Conservation (phyloP, 1,140 invertebrate genomes). For the Scaptodrosophila lebanonensis region DNA sequence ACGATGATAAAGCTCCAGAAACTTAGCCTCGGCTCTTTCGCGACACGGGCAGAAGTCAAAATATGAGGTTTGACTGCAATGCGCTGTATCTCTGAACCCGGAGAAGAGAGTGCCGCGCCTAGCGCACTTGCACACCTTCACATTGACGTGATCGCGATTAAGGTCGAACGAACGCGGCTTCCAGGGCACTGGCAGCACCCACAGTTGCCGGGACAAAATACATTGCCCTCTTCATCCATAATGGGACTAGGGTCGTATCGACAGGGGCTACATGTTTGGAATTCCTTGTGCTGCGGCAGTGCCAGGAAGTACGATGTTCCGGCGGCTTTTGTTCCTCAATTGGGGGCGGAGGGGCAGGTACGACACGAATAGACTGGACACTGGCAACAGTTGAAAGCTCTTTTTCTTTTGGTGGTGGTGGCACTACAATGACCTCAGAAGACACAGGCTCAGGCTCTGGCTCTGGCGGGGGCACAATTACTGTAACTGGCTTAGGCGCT, state of each 20-base stretch:
- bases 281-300: constrained; percentile 60
- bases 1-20: constrained; percentile 44
- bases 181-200: constrained; percentile 71
- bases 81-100: constrained; percentile 32
- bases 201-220: constrained; percentile 68
- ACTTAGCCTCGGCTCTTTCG: constrained; percentile 67
- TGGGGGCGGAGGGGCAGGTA: not conserved
- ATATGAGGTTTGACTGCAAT: constrained; percentile 57
- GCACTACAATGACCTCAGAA: too few species aligned
- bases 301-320: constrained; percentile 42
- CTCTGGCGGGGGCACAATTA: not conserved
- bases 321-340: too few species aligned
- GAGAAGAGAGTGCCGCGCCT: constrained; percentile 54
- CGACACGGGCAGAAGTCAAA: constrained; percentile 72
- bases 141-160: constrained; percentile 40
- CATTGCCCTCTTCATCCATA: constrained; percentile 61
- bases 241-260: constrained; percentile 64
- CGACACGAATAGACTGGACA: not conserved
- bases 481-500: not conserved
- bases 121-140: constrained; percentile 65
- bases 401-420: not conserved
- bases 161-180: constrained; percentile 19
- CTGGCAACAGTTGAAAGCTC: not conserved
- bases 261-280: constrained; percentile 58
- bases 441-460: not conserved